Evolutionary conservation across 2,797 vertebrate genomes (phyloP).

Genomic region (Macropodus opercularis): DNA sequence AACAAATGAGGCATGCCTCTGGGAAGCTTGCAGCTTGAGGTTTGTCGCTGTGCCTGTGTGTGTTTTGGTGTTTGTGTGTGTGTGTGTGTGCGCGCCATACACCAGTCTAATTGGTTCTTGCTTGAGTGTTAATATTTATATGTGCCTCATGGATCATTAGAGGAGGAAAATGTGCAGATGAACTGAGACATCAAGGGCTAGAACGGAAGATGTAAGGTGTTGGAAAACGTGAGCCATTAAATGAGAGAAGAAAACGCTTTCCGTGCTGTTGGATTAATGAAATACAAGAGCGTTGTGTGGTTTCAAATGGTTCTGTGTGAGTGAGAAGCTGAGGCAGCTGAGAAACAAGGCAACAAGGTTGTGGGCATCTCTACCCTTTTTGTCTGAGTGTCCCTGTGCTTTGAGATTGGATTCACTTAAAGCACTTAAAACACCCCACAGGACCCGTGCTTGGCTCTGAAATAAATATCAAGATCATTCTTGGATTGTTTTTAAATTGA

Average conservation of each 20-base stretch:
- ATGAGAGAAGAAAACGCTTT: slow-evolving; percentile 18
- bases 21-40: slow-evolving; percentile 40
- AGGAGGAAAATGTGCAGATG: slow-evolving; percentile 19
- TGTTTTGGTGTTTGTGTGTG: neutral
- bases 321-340: neutral
- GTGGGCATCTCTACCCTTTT: slow-evolving; percentile 45
- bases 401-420: slow-evolving; percentile 70
- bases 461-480: slow-evolving; percentile 73
- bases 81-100: slow-evolving; percentile 11
- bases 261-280: slow-evolving; percentile 13
- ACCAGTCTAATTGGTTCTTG: slow-evolving; percentile 30
- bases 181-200: slow-evolving; percentile 25
- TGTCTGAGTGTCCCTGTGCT: slow-evolving; percentile 46
- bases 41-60: slow-evolving; percentile 44
- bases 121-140: slow-evolving; percentile 31
- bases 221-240: slow-evolving; percentile 16
- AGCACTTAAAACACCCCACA: slow-evolving; percentile 69
- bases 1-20: slow-evolving; percentile 58
- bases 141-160: slow-evolving; percentile 29
- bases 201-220: slow-evolving; percentile 1
- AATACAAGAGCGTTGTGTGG: slow-evolving; percentile 20
- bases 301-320: slow-evolving; percentile 40
- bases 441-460: slow-evolving; percentile 56
- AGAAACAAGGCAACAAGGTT: slow-evolving; percentile 41
- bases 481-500: slow-evolving; percentile 77